These are phyloP conservation scores for Onychomys torridus DNA, from an alignment of 2,797 vertebrate genomes.

Conservation along the genomic window DNA sequence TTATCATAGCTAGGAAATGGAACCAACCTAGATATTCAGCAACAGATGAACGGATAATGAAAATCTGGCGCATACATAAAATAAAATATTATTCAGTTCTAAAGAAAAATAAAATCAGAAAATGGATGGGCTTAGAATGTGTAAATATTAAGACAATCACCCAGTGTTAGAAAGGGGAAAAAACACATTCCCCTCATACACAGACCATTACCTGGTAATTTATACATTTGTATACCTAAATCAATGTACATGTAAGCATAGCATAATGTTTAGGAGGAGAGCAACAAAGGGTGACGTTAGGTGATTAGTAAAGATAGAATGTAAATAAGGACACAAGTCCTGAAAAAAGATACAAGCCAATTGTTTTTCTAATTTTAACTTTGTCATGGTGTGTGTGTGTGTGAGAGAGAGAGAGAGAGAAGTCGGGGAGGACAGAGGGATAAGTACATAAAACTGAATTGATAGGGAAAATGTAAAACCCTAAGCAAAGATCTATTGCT, in stretches of 20 bases:
- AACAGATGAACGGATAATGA: not conserved
- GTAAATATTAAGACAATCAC: not conserved
- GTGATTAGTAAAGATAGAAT: not conserved
- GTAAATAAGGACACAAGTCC: not conserved
- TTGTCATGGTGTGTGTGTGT: not conserved
- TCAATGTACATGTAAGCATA: not conserved
- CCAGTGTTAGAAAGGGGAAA: not conserved
- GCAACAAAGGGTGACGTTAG: not conserved
- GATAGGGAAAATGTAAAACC: not conserved
- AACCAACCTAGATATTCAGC: not conserved
- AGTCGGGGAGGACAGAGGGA: not conserved
- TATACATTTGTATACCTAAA: not conserved
- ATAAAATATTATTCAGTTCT: not conserved
- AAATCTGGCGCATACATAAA: not conserved
- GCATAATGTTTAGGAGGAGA: not conserved
- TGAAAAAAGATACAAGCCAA: not conserved
- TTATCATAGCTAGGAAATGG: not conserved
- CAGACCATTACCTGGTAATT: not conserved
- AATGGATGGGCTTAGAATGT: not conserved
- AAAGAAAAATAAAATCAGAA: not conserved
- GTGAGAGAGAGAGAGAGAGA: not conserved
- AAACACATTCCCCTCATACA: not conserved
- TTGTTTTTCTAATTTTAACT: not conserved
- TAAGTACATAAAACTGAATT: not conserved
- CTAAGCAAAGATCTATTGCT: not conserved